Evolutionary conservation across 2,888 invertebrate species (phyloP).

Genomic region (Yponomeuta malinellus): DNA sequence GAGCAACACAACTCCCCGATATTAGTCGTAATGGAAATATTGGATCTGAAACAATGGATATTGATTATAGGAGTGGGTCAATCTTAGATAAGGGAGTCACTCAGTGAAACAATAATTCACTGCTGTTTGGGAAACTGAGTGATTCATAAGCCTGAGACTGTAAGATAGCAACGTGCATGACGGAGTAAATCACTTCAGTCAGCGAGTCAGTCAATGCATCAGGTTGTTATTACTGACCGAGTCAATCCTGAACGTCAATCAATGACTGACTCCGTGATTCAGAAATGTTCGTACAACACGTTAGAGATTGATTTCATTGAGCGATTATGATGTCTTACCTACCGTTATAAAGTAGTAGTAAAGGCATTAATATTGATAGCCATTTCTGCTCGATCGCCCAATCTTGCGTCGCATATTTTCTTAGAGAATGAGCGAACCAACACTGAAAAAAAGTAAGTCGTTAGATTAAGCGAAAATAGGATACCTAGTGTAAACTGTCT

Average conservation of each 20-base stretch:
- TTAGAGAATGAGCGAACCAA: conserved; percentile 92
- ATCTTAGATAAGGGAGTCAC: not conserved
- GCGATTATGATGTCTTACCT: conserved; percentile 76
- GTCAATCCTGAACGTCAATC: too few species aligned
- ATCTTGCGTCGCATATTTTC: conserved; percentile 90
- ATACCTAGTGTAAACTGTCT: not conserved
- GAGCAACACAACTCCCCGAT: conserved; percentile 91
- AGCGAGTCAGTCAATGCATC: too few species aligned
- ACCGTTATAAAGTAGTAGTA: conserved; percentile 95
- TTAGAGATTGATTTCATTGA: not conserved
- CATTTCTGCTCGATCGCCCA: conserved; percentile 99
- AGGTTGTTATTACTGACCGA: too few species aligned
- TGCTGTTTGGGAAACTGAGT: not conserved
- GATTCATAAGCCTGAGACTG: too few species aligned
- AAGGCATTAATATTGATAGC: conserved; percentile 91
- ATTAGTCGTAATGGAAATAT: conserved; percentile 94
- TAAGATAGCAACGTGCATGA: too few species aligned
- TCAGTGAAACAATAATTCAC: not conserved
- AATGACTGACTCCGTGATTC: too few species aligned
- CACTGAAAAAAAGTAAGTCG: conserved; percentile 78
- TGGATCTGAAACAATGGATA: conserved; percentile 82
- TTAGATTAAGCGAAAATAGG: not conserved
- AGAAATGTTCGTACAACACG: not conserved
- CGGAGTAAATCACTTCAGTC: too few species aligned
- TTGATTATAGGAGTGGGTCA: not conserved